Evolutionary conservation across 2,888 invertebrate species (phyloP).

Genomic region (Nemotelus nigrinus): DNA sequence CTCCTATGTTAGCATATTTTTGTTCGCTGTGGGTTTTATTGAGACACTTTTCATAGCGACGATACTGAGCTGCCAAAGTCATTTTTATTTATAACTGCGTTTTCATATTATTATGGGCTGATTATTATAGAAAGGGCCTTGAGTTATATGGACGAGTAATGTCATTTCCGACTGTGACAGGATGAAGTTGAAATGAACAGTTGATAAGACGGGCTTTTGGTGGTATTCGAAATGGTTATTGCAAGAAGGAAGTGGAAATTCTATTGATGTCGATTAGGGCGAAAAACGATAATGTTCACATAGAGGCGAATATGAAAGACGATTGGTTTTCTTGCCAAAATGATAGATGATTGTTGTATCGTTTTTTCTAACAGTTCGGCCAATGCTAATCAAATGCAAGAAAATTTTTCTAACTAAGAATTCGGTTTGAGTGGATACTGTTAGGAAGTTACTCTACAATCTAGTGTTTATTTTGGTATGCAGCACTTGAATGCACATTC

Average conservation of each 20-base stretch:
- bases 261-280: not conserved
- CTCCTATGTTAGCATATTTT: conserved; percentile 39
- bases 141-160: conserved; percentile 36
- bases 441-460: too few species aligned
- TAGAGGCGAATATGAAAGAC: too few species aligned
- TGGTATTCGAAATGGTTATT: not conserved
- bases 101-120: conserved; percentile 47
- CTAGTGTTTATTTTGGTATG: too few species aligned
- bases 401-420: too few species aligned
- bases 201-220: not conserved
- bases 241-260: not conserved
- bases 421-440: too few species aligned
- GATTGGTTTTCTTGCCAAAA: too few species aligned
- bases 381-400: too few species aligned
- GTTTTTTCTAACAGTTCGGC: too few species aligned
- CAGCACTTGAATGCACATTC: too few species aligned
- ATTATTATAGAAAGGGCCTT: conserved; percentile 40
- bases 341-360: too few species aligned
- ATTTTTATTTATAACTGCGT: conserved; percentile 51
- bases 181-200: conserved; percentile 21
- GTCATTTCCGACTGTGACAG: conserved; percentile 44
- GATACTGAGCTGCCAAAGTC: conserved; percentile 39
- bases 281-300: too few species aligned
- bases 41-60: conserved; percentile 26
- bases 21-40: conserved; percentile 35